Evolutionary conservation across 2,888 invertebrate species (phyloP).

Genomic region (Monopis laevigella): DNA sequence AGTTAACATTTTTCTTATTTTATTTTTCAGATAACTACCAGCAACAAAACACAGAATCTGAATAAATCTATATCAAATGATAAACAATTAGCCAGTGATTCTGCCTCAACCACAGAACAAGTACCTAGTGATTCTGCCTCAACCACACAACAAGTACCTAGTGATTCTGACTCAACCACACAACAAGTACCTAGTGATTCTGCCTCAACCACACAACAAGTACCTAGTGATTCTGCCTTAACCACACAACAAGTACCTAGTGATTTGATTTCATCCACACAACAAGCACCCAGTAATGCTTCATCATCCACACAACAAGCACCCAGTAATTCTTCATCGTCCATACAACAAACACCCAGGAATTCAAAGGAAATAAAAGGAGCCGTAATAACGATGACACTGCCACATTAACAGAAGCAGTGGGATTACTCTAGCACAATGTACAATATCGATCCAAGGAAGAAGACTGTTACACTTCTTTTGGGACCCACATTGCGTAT

Average conservation of each 20-base stretch:
- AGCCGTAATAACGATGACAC: constrained; percentile 16
- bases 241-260: not conserved
- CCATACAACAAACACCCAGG: constrained; percentile 17
- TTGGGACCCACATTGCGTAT: constrained; percentile 19
- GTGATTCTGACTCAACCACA: constrained; percentile 15
- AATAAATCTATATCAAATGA: constrained; percentile 13
- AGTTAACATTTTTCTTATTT: constrained; percentile 12
- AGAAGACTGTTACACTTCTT: constrained; percentile 20
- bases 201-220: constrained; percentile 4
- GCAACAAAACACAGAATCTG: constrained; percentile 8
- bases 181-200: constrained; percentile 18
- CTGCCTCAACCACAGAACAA: constrained; percentile 3
- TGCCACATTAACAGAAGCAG: constrained; percentile 16
- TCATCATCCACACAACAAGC: constrained; percentile 19
- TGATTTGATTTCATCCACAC: constrained; percentile 16
- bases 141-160: not conserved
- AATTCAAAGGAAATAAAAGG: constrained; percentile 16
- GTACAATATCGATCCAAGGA: constrained; percentile 21
- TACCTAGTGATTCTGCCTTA: not conserved
- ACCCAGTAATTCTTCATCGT: constrained; percentile 17
- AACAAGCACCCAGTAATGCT: constrained; percentile 17
- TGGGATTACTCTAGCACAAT: constrained; percentile 21
- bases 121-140: not conserved
- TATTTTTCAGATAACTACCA: constrained; percentile 15
- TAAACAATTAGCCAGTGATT: constrained; percentile 5